Conservation (phyloP, 2,888 invertebrate species). For the Xestia xanthographa region DNA sequence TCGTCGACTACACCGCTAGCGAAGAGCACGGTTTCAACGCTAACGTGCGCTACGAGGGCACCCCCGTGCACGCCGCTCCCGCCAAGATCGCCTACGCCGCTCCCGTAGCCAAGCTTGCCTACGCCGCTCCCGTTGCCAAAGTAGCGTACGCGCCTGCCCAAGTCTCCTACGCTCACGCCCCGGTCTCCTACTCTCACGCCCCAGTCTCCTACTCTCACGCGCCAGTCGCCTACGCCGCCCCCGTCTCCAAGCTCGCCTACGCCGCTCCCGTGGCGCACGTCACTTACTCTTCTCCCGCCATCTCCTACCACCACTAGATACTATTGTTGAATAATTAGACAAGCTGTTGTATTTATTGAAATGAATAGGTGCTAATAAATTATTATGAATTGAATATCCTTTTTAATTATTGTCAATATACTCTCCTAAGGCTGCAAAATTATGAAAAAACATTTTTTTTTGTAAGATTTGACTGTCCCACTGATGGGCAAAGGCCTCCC, state of each 20-base stretch:
- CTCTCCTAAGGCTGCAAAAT: no score
- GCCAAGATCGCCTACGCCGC: constrained; percentile 73
- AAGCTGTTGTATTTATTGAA: constrained; percentile 45
- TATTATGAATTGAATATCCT: constrained; percentile 43
- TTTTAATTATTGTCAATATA: neutral
- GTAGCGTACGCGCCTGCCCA: constrained; percentile 75
- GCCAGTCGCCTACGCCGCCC: constrained; percentile 65
- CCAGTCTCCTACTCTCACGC: constrained; percentile 73
- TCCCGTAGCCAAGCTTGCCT: constrained; percentile 69
- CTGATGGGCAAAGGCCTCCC: no score
- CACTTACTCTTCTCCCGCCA: constrained; percentile 81
- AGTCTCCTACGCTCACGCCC: constrained; percentile 78
- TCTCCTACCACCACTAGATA: constrained; percentile 84
- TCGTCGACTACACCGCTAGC: constrained; percentile 87
- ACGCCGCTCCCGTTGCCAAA: constrained; percentile 75
- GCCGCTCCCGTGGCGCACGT: constrained; percentile 78
- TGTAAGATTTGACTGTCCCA: no score
- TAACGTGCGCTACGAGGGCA: constrained; percentile 85
- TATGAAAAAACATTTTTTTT: no score
- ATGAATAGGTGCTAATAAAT: constrained; percentile 64
- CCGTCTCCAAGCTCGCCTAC: constrained; percentile 73
- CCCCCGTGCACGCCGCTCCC: constrained; percentile 74
- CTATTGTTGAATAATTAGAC: constrained; percentile 26
- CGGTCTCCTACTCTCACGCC: constrained; percentile 73
- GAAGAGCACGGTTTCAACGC: constrained; percentile 86